Percentiles rank a stretch among this genome's conserved stretches.
These are phyloP conservation scores for Typhlichthys eigenmanni DNA, from an alignment of 2,797 vertebrate genomes.

Conservation along the genomic window DNA sequence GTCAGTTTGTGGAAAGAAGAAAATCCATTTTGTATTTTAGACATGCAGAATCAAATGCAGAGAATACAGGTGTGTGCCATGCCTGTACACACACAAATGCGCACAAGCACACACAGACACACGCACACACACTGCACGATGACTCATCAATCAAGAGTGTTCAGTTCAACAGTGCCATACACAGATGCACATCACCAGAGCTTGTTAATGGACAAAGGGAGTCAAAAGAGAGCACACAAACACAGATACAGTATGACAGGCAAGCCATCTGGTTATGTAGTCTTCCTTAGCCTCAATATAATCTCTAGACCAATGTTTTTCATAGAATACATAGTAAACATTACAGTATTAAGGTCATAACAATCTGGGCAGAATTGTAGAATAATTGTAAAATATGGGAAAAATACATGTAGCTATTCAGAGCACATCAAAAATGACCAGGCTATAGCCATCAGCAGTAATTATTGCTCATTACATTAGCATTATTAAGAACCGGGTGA, in stretches of 20 bases:
- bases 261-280: background rate
- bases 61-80: background rate
- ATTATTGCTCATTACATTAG: too few species aligned
- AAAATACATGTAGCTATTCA: too few species aligned
- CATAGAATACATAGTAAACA: too few species aligned
- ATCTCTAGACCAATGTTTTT: too few species aligned
- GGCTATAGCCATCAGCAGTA: too few species aligned
- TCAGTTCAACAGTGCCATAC: conserved; percentile 39
- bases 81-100: conserved; percentile 5
- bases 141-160: conserved; percentile 53
- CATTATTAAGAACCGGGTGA: too few species aligned
- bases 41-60: conserved; percentile 21
- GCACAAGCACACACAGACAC: conserved; percentile 12
- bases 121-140: conserved; percentile 17
- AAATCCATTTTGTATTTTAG: conserved; percentile 32
- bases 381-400: too few species aligned
- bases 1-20: conserved; percentile 22
- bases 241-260: background rate
- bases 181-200: conserved; percentile 9
- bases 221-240: conserved; percentile 11
- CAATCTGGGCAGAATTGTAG: too few species aligned
- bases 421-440: too few species aligned
- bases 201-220: conserved; percentile 28
- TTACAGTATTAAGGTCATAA: too few species aligned
- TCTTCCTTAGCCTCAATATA: conserved; percentile 1